Conservation (phyloP, 2,888 invertebrate species). For the Platycnemis pennipes region DNA sequence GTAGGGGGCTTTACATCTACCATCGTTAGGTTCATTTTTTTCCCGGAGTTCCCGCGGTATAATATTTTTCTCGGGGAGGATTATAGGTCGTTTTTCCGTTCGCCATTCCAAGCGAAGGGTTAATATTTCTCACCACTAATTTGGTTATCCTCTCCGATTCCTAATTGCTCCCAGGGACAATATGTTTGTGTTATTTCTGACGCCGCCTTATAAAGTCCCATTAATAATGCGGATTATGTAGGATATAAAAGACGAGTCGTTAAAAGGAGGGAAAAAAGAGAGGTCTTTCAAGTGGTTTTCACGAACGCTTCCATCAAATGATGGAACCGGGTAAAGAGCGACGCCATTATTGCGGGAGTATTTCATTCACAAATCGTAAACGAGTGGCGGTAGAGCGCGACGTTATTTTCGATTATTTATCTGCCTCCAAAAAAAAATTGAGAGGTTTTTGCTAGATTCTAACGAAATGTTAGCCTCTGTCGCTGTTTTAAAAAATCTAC, state of each 20-base stretch:
- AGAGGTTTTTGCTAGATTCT: neutral
- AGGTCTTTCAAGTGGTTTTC: neutral
- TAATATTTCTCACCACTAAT: slow-evolving; percentile 15
- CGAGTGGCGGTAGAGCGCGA: neutral
- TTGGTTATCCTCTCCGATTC: slow-evolving; percentile 20
- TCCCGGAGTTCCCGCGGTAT: neutral
- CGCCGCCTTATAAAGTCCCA: slow-evolving; percentile 8
- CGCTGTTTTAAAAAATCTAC: too few species aligned
- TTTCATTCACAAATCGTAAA: slow-evolving; percentile 28
- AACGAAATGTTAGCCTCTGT: too few species aligned
- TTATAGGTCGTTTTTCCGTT: slow-evolving; percentile 14
- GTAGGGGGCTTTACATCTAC: neutral
- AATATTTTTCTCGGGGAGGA: neutral
- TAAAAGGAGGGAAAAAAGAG: neutral
- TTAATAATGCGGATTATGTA: neutral
- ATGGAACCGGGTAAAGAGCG: neutral
- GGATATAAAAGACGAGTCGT: neutral
- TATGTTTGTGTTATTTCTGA: slow-evolving; percentile 8
- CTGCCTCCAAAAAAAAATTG: neutral
- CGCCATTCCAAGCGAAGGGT: neutral
- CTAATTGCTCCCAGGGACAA: neutral
- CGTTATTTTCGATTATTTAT: neutral
- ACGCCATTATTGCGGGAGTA: neutral
- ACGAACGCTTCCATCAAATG: neutral
- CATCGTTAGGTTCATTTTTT: neutral